Evolutionary conservation across 2,888 invertebrate genomes (phyloP).

Genomic region (Cordilura impudica): DNA sequence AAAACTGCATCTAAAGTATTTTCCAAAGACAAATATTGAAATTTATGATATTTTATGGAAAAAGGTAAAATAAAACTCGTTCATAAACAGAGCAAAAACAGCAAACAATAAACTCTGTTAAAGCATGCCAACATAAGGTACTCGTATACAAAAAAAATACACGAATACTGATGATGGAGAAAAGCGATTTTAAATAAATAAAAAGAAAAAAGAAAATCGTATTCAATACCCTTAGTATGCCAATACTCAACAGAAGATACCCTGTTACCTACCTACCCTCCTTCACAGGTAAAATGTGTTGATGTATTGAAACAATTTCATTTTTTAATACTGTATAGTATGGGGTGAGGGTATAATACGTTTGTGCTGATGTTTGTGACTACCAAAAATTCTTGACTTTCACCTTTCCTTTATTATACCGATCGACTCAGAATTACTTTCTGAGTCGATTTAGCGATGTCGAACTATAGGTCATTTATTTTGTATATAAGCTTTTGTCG

Average conservation of each 20-base stretch:
- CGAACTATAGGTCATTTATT: too few relatives aligned
- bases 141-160: not conserved
- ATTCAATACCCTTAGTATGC: conserved; percentile 9
- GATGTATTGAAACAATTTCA: conserved; percentile 21
- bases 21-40: conserved; percentile 30
- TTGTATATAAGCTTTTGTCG: too few relatives aligned
- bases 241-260: not conserved
- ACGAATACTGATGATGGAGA: not conserved
- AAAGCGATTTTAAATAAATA: not conserved
- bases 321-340: too few relatives aligned
- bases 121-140: conserved; percentile 19
- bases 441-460: too few relatives aligned
- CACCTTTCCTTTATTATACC: too few relatives aligned
- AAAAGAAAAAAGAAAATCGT: not conserved
- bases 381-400: too few relatives aligned
- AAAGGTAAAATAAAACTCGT: not conserved
- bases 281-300: not conserved
- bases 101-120: conserved; percentile 1
- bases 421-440: too few relatives aligned
- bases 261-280: not conserved
- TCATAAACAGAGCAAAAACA: too few relatives aligned
- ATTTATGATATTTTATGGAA: conserved; percentile 27
- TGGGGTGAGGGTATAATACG: too few relatives aligned
- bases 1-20: not conserved
- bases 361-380: too few relatives aligned